phyloP scores from a whole-genome alignment of 2,888 invertebrate species.

The Kryphioiulus occultus region DNA sequence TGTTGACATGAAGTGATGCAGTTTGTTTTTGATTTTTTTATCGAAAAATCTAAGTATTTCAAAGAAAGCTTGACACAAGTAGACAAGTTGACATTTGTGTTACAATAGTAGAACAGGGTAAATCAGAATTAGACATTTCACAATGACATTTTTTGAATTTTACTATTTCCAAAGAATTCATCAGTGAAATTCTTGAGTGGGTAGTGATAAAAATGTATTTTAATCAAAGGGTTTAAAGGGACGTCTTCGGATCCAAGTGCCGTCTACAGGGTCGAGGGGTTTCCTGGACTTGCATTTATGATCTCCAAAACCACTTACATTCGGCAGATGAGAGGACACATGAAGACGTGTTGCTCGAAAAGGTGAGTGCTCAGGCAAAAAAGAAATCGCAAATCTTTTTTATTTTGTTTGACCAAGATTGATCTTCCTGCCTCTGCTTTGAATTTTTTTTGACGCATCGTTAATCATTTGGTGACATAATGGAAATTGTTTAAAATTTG shows the following conservation, averaged over 20 bases:
- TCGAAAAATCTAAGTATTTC: no score
- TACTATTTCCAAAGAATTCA: no score
- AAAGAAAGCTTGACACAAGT: no score
- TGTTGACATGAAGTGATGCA: no score
- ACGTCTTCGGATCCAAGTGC: constrained; percentile 44
- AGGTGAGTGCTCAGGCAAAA: neutral
- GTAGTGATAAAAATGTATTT: neutral
- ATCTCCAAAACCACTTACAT: constrained; percentile 51
- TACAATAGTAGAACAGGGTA: no score
- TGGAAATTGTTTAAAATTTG: neutral
- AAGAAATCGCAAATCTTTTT: neutral
- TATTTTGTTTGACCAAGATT: neutral
- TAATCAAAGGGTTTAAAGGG: constrained; percentile 46
- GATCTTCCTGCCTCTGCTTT: neutral
- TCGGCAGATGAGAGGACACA: constrained; percentile 49
- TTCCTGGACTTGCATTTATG: constrained; percentile 52
- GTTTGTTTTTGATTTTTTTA: neutral
- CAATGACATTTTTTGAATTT: no score
- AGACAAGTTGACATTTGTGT: no score
- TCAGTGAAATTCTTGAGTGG: no score
- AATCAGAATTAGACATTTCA: no score
- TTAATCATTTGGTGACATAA: neutral
- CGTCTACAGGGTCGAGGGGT: constrained; percentile 50
- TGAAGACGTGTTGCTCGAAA: constrained; percentile 51
- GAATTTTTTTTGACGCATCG: neutral